Base-by-base conservation (phyloP, 2,888 invertebrate species). In the Noctua pronuba region DNA sequence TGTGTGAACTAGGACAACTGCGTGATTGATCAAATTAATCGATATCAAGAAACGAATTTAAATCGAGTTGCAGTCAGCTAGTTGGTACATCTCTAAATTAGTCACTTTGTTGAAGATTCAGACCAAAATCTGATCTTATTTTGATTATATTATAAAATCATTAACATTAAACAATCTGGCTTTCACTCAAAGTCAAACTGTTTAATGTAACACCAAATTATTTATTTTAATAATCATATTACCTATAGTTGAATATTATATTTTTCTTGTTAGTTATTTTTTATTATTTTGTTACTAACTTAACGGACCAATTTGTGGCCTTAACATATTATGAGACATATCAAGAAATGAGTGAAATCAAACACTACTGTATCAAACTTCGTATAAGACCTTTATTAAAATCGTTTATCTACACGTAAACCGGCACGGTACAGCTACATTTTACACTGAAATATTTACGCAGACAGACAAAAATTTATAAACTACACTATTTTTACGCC, bases 401-500 rank as follows among this genome's bases (percentile, higher is more conserved):
- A 88, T 80, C 81, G 52, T 90, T 92, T 90, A 87, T 92, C 91
- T 92, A 91, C 89, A 92, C 89, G 85, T 88, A 81, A 89, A 82
- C 86, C 86, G 87, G 88, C 91, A 91, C 92, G 85, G 69, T 82
- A 91, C 88, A 83, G 79, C 87, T 87, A 88, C 86, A 88, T 86
- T 84, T 81, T 83, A 91, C 91, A 93, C 92, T 73, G 71, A 89
- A 92, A 91, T 88, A 88, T 90, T 89, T 88, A 85, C 81, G 86
- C 87, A 89, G 83, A 83, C 86, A 83, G 79, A 88, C 79, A 85
- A 86, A 85, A 86, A 84, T 83, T 83, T 83, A 87, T 87, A 89
- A 88, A 90, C 88, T 89, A 90, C 90, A 92, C 89, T 87, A 87
- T 91, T 90, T 91, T 92, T 92, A 93, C 92, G 92, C 91, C 93